phyloP scores from a whole-genome alignment of 2,797 vertebrate species.

The Adelosebastes latens region DNA sequence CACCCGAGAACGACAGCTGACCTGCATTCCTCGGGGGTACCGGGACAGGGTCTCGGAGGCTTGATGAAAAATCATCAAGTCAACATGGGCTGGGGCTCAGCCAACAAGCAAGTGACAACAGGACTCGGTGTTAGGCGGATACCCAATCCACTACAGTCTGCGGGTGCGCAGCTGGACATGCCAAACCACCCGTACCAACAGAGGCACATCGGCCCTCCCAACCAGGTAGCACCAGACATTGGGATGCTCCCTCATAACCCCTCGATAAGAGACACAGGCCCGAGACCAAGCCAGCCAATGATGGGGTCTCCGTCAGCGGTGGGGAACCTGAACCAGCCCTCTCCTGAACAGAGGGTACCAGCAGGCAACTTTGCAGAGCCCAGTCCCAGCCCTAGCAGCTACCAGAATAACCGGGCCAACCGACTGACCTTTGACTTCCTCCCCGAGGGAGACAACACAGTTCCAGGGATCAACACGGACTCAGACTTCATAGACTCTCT shows the following conservation, averaged over 20 bases:
- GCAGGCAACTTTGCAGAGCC: constrained; percentile 83
- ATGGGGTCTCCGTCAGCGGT: constrained; percentile 83
- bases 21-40: constrained; percentile 78
- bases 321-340: constrained; percentile 84
- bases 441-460: constrained; percentile 91
- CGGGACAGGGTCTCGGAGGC: constrained; percentile 81
- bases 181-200: constrained; percentile 86
- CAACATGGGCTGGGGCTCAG: constrained; percentile 85
- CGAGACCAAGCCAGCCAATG: constrained; percentile 82
- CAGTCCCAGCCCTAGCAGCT: constrained; percentile 80
- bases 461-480: constrained; percentile 92
- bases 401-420: constrained; percentile 86
- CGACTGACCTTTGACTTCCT: constrained; percentile 95
- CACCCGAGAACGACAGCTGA: constrained; percentile 82
- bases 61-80: constrained; percentile 79
- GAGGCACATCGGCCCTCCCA: constrained; percentile 85
- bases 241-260: constrained; percentile 87
- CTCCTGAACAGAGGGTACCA: constrained; percentile 84
- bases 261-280: constrained; percentile 81
- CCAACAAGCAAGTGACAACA: constrained; percentile 82
- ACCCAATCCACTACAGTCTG: constrained; percentile 79
- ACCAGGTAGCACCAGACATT: constrained; percentile 85
- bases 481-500: constrained; percentile 98
- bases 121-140: constrained; percentile 84
- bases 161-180: constrained; percentile 81